Evolutionary conservation across 2,888 invertebrate species (phyloP).

Genomic region (Folsomia candida): DNA sequence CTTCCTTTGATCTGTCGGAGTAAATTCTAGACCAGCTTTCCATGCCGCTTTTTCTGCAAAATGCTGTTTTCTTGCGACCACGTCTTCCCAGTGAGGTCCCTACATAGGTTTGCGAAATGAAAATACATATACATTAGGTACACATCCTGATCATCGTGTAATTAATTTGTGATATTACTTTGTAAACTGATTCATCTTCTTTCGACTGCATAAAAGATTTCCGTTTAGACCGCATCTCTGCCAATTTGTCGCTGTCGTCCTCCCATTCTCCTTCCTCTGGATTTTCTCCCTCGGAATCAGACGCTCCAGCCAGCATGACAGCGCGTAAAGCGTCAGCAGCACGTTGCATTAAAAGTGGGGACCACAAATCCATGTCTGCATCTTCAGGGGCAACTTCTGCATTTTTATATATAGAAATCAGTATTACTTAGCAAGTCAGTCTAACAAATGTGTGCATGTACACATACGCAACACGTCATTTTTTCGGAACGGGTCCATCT

Average conservation of each 20-base stretch:
- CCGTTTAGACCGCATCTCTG: conserved; percentile 7
- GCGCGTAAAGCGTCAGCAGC: conserved; percentile 34
- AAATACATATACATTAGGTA: neutral
- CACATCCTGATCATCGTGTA: too few relatives aligned
- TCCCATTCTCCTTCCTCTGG: conserved; percentile 16
- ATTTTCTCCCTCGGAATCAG: conserved; percentile 35
- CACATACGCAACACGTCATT: neutral
- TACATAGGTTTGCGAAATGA: neutral
- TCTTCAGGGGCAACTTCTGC: neutral
- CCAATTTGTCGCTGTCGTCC: neutral
- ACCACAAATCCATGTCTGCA: conserved; percentile 23
- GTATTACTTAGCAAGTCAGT: neutral
- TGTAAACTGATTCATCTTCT: conserved; percentile 31
- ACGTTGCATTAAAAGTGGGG: conserved; percentile 25
- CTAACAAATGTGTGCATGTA: too few relatives aligned
- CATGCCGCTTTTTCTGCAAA: conserved; percentile 21
- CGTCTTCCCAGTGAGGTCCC: conserved; percentile 34
- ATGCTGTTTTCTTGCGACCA: conserved; percentile 26
- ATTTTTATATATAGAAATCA: too few relatives aligned
- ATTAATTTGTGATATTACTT: neutral
- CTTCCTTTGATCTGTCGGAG: neutral
- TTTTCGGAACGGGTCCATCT: conserved; percentile 24
- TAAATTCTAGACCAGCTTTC: conserved; percentile 13
- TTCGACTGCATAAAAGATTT: conserved; percentile 19
- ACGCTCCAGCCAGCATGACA: conserved; percentile 26